phyloP scores from a whole-genome alignment of 2,113 vertebrate species.

The Tupaia chinensis region DNA sequence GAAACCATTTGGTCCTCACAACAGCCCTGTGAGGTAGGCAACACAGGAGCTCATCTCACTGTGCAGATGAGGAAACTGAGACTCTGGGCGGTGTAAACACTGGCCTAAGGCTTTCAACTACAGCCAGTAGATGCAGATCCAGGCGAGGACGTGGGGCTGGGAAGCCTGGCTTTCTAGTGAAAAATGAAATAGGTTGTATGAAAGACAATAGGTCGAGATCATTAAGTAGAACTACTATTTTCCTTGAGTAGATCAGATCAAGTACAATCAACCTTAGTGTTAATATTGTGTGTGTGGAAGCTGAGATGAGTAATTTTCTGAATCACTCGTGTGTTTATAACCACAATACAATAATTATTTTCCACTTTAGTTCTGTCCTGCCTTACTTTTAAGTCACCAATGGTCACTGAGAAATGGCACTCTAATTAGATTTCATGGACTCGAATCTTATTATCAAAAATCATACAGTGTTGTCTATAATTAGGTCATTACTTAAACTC shows the following conservation, averaged over 20 bases:
- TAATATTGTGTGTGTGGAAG: background rate
- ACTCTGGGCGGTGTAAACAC: background rate
- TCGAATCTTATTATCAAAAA: conserved; percentile 1
- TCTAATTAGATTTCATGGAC: background rate
- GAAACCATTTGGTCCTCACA: conserved; percentile 33
- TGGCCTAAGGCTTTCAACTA: background rate
- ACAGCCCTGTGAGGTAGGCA: conserved; percentile 67
- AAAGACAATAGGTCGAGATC: conserved; percentile 13
- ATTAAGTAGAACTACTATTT: background rate
- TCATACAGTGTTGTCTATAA: background rate
- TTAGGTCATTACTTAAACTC: background rate
- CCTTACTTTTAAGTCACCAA: conserved; percentile 25
- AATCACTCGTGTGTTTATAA: background rate
- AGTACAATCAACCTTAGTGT: background rate
- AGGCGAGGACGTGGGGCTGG: background rate
- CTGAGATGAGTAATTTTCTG: background rate
- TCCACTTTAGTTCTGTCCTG: background rate
- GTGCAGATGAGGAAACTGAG: conserved; percentile 35
- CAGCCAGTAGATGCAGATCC: background rate
- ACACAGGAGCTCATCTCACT: conserved; percentile 29
- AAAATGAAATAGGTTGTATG: background rate
- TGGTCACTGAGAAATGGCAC: background rate
- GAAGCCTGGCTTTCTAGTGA: conserved; percentile 36
- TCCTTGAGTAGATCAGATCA: conserved; percentile 18
- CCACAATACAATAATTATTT: background rate